Evolutionary conservation across 1,140 invertebrate genomes (phyloP), one percentile per base, ranked within the genome.

Genomic region (Dinothrombium tinctorium): DNA sequence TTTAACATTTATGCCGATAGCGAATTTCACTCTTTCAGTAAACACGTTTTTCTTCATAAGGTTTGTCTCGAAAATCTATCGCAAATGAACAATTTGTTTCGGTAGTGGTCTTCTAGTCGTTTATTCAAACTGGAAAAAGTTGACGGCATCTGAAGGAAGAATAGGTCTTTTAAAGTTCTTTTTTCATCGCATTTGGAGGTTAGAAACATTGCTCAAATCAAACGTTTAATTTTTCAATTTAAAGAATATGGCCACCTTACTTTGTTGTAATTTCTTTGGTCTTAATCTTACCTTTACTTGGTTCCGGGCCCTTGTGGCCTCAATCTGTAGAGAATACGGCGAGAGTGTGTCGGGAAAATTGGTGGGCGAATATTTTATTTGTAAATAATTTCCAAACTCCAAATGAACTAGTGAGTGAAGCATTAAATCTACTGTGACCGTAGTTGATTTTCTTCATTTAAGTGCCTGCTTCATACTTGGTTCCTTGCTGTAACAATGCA

Each of bases 31-130:
- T 3, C 81, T 82, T 54, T 81, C 81, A 28, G 82, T 87, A 14
- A 81, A 86, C 56, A 78, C 79, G 5, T 89, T 87, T 62, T 87
- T 89, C 60, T 78, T 83, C 53, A 81, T 82, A 47, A 81, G 75
- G 40, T 80, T 2, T 24, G 22, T 11, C 21, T 37, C 29, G 14
- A 33, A 33, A 29, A 20, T 19, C 15, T 41, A 2, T 5, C 19
- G 17, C 54, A 80, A 14, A 5, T 15, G 8, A 5, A 11, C 3
- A 36, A 8, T 29, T 8, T 24, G 33, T 19, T 33, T 42, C 28
- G 41, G 5, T 15, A 48, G 47, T 44, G 47, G 47, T 20, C 40
- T 49, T 28, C 25, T 49, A 11, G 12, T 49, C 9, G 37, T 44
- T 4, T 49, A 40, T 29, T 14, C 44, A 20, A 49, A 40, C 17